phyloP scores from a whole-genome alignment of 2,797 vertebrate genomes.

The Mormyrops boulengeri region DNA sequence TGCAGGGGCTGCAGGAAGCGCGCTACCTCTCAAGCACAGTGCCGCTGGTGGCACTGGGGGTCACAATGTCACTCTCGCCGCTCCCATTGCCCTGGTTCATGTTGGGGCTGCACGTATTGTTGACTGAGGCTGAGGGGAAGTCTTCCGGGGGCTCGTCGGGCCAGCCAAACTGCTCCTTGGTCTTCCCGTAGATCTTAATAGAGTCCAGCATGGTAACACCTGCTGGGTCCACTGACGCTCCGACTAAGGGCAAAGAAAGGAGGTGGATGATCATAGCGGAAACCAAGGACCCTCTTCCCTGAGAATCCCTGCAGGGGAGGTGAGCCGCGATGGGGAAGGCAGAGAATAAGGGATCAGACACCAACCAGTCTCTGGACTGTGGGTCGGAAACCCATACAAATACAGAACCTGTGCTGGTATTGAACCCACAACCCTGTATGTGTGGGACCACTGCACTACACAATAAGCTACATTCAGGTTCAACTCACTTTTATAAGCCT shows the following conservation, averaged over 20 bases:
- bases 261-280: neutral
- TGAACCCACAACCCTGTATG: neutral
- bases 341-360: neutral
- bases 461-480: neutral
- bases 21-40: slow-evolving; percentile 90
- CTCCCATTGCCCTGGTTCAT: slow-evolving; percentile 82
- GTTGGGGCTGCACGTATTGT: slow-evolving; percentile 90
- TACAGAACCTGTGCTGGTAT: neutral
- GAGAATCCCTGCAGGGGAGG: neutral
- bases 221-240: slow-evolving; percentile 95
- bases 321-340: neutral
- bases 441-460: neutral
- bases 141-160: slow-evolving; percentile 95
- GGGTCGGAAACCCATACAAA: neutral
- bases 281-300: neutral
- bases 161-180: slow-evolving; percentile 98
- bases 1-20: neutral
- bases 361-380: neutral
- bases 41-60: slow-evolving; percentile 73
- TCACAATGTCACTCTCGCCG: slow-evolving; percentile 73
- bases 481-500: neutral
- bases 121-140: slow-evolving; percentile 87
- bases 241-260: slow-evolving; percentile 62
- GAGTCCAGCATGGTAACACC: slow-evolving; percentile 98
- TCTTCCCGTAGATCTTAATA: slow-evolving; percentile 96